Evolutionary conservation across 30 jellyfish, hydroid and myxozoan genomes (phyloP), one percentile per base, ranked within the genome.

Genomic region (Sanderia malayensis): DNA sequence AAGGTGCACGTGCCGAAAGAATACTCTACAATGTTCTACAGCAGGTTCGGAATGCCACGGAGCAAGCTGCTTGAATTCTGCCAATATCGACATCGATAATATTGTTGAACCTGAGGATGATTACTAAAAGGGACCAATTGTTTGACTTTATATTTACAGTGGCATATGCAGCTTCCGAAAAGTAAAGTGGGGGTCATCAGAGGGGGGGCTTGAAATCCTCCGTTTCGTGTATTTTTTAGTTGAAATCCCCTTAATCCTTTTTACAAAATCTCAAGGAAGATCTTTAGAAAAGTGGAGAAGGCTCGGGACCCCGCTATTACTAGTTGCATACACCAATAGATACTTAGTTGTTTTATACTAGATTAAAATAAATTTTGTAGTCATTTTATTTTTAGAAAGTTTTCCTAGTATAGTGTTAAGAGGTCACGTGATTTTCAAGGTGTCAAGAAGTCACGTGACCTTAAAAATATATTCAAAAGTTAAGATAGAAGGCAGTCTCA

Each of bases 1-100:
- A 61, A 59, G 81, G 59, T 76, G 81, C 31, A 60, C 32, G 0
- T 63, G 88, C 27, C 46, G 81, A 63, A 76, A 76, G 71, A 41
- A 76, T 44, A 41, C 26, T 23, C 31, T 76, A 22, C 57, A 34
- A 8, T 76, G 88, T 28, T 76, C 83, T 33, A 52, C 74, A 33
- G 83, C 83, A 71, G 46, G 83, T 49, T 52, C 71, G 26, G 72
- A 52, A 29, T 71, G 83, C 57, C 83, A 71, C 9, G 83, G 83
- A 45, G 22, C 67, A 67, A 52, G 72, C 58, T 67, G 69, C 67
- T 67, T 67, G 28, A 67, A 67, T 22, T 28, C 67, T 34, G 80
- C 69, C 28, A 30, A 44, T 37, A 46, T 44, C 21, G 41, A 67
- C 21, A 67, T 67, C 27, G 80, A 67, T 46, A 55, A 31, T 13